Evolutionary conservation across 2,113 vertebrate species (phyloP), one percentile per base, ranked within the genome.

Genomic region (Neodontobutis hainanensis): DNA sequence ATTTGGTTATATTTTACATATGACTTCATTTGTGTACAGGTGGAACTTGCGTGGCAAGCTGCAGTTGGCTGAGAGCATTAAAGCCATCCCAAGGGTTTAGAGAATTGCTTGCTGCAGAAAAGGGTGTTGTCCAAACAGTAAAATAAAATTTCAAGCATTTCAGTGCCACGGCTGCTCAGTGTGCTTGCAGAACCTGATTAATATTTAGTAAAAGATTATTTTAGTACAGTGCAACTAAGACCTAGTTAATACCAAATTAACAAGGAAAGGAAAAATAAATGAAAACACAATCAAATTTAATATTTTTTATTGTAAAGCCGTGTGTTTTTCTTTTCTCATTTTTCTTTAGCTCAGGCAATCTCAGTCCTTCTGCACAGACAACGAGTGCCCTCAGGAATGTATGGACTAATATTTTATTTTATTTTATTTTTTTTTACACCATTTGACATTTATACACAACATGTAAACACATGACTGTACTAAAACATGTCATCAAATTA

Each of bases 341-440:
- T 6, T 90, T 1, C 89, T 93, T 73, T 90, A 99, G 97, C 92
- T 99, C 73, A 94, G 97, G 85, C 95, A 99, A 84, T 96, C 97
- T 68, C 97, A 98, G 90, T 96, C 96, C 1, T 99, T 97, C 91
- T 99, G 97, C 89, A 98, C 96, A 80, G 97, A 99, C 88, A 96
- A 92, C 45, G 96, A 96, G 83, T 99, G 97, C 86, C 94, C 96
- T 90, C 95, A 95, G 84, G 97, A 99, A 92, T 75, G 97, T 98
- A 92, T 92, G 97, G 45, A 4, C 4, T 14, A 7, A 4, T 38
- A 50, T n/a, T 47, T 27, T 19, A 64, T 60, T 43, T 46, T 4
- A 55, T 42, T 58, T 58, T n/a, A n/a, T n/a, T n/a, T n/a, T n/a
- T n/a, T n/a, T n/a, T n/a, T n/a, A n/a, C n/a, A n/a, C n/a, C n/a